These are phyloP conservation scores for Tyto alba DNA, from an alignment of 2,113 vertebrate genomes.

Conservation along the genomic window DNA sequence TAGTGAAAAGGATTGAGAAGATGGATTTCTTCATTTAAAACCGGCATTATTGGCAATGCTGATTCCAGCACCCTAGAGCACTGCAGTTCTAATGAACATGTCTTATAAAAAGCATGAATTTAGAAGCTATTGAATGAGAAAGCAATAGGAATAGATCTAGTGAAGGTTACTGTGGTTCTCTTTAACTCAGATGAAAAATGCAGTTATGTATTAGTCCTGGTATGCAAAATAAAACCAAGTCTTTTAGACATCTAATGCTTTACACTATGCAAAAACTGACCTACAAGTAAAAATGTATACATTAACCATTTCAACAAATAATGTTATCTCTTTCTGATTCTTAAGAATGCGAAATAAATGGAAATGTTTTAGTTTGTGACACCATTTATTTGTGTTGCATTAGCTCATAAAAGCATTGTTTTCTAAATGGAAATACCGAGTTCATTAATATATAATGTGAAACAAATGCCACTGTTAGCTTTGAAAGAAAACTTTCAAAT, in stretches of 20 bases:
- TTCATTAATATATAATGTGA: conserved; percentile 8
- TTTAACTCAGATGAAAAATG: not conserved
- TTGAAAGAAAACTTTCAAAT: conserved; percentile 15
- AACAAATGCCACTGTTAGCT: conserved; percentile 20
- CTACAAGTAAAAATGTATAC: not conserved
- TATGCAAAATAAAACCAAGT: not conserved
- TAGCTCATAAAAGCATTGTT: conserved; percentile 11
- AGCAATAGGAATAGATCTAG: not conserved
- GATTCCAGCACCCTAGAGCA: not conserved
- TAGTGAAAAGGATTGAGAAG: not conserved
- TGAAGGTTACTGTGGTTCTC: not conserved
- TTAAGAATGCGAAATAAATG: not conserved
- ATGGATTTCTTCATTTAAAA: conserved; percentile 35
- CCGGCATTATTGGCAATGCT: not conserved
- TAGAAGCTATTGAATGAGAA: not conserved
- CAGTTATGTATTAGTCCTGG: not conserved
- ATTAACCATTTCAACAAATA: not conserved
- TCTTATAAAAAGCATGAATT: not conserved
- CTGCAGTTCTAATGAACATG: not conserved
- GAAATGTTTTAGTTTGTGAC: not conserved
- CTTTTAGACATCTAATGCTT: not conserved
- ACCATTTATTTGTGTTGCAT: not conserved
- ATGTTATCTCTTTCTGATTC: not conserved
- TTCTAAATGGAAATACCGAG: conserved; percentile 5
- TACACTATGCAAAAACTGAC: not conserved